Base-by-base conservation (phyloP, 2,888 invertebrate species). In the Xylota sylvarum region DNA sequence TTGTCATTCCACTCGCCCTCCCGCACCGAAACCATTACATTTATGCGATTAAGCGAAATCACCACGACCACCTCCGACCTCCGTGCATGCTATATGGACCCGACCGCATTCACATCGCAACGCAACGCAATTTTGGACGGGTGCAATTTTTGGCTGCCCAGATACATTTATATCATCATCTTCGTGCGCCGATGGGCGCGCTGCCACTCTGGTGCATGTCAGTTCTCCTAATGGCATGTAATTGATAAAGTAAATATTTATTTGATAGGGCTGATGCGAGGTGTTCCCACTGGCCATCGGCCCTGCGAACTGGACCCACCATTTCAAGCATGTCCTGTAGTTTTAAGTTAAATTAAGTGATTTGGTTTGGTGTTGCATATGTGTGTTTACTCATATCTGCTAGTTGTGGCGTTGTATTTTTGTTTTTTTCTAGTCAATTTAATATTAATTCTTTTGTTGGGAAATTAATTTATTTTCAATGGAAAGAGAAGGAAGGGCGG, bases 201-300 rank as follows among this genome's bases (percentile, higher is more conserved):
- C 17, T 27, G 32, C 30, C 14, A 30, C 56, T 76, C 37, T 60
- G 65, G 52, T 80, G 70, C 81, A 85, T 80, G 85, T 85, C 85
- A 81, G 48, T 72, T 81, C 40, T 65, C 67, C 76, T 72, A 76
- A 72, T 77, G 72, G 70, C 48, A 67, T 67, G 46, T 80, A 77
- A 85, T 85, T 81, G 85, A 85, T 85, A 85, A 80, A 85, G 76
- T 81, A 85, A 81, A 85, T 85, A 85, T 85, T 85, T 81, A 85
- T 85, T 67, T 60, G 74, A 46, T n/a, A 52, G 60, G 74, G 58
- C 46, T 52, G 43, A 40, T 19, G 30, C 19, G 1, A 37, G 9
- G 10, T 37, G 37, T 52, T 70, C 62, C 55, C 60, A 60, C 23
- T 17, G 62, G 48, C 23, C 3, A n/a, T 7, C 9, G 40, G 30